phyloP scores from a whole-genome alignment of 2,888 invertebrate species.

The Campaea margaritaria region DNA sequence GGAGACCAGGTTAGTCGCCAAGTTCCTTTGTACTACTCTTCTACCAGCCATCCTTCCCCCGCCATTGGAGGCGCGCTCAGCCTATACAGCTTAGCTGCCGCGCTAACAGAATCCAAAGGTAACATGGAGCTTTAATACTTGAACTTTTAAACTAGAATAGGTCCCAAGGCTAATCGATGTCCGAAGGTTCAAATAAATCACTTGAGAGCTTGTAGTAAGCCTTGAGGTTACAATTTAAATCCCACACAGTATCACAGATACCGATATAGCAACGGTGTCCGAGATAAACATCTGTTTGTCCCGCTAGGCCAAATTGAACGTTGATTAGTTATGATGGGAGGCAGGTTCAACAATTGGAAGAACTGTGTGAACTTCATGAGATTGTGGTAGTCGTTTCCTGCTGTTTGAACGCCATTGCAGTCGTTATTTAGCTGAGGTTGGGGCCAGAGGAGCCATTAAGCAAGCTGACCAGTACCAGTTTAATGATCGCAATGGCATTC shows the following conservation, averaged over 20 bases:
- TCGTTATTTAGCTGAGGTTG: conserved; percentile 18
- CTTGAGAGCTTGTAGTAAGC: conserved; percentile 3
- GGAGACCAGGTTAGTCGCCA: no score
- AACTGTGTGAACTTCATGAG: conserved; percentile 9
- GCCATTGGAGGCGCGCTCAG: no score
- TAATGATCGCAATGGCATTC: background rate
- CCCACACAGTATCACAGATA: conserved; percentile 32
- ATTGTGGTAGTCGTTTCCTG: conserved; percentile 21
- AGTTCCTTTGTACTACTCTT: no score
- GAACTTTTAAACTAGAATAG: no score
- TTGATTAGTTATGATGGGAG: conserved; percentile 23
- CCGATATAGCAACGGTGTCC: conserved; percentile 43
- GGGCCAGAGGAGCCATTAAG: conserved; percentile 2
- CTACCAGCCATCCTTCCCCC: no score
- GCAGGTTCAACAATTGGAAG: conserved; percentile 2
- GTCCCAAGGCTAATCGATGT: conserved; percentile 8
- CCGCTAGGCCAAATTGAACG: conserved; percentile 32
- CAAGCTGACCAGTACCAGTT: background rate
- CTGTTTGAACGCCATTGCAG: conserved; percentile 8
- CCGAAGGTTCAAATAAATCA: conserved; percentile 11
- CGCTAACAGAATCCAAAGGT: no score
- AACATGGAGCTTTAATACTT: no score
- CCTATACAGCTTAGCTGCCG: no score
- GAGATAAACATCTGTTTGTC: conserved; percentile 45
- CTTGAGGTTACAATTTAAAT: conserved; percentile 21